Base-by-base conservation (phyloP, 2,113 vertebrate species). In the Indri indri region DNA sequence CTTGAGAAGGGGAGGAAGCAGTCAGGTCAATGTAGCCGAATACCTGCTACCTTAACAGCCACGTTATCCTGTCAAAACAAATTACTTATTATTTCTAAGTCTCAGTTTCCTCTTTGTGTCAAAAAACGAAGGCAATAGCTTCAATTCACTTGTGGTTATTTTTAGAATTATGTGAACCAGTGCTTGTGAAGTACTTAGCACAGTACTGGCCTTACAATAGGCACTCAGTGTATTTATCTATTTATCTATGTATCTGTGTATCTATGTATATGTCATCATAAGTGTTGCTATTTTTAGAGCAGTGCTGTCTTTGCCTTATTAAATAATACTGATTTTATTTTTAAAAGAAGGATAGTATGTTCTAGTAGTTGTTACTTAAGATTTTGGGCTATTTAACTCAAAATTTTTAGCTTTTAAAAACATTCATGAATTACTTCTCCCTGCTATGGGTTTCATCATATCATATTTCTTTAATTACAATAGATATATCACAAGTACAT, bases 401-500 rank as follows among this genome's bases (percentile, higher is more conserved):
- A 84, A 50, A 1, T 77, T 88, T 50, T 0, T 90, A 87, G 4
- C 10, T 6, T 94, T 34, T 52, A 57, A 52, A 37, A 89, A 81
- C 42, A 16, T 40, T 81, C n/a, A n/a, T 93, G 92, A 94, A 73
- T 74, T 70, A 23, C 85, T 97, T 97, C 73, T 92, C 23, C 70
- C 22, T 96, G 77, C 91, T 95, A 23, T 25, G 47, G 42, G 34
- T 27, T 52, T 65, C 79, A 81, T 73, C 63, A 82, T 96, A 79
- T 12, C 57, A 65, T 92, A 80, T 63, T 74, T 86, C 73, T 97
- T 82, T 91, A 97, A 96, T 88, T 77, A 77, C 90, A 89, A 4
- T 23, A 92, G 82, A 70, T 97, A 57, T 97, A 93, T 66, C 68
- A 65, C 25, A 80, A 70, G 47, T 93, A 91, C 61, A 97, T 97